These are phyloP conservation scores for Capreolus pygargus DNA, from an alignment of 2,113 vertebrate species.

Conservation along the genomic window DNA sequence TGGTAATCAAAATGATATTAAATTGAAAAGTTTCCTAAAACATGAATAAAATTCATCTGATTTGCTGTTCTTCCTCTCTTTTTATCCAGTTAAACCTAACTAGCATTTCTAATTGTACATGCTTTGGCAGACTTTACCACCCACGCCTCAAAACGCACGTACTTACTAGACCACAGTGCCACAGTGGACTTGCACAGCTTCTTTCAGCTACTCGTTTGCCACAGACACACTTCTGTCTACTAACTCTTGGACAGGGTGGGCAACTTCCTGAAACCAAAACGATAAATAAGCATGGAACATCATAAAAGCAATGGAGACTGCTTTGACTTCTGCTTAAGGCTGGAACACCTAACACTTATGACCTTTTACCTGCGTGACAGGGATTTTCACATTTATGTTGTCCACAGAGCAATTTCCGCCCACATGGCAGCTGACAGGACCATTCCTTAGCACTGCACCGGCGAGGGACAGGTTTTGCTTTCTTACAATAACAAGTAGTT, in stretches of 20 bases:
- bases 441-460: constrained; percentile 95
- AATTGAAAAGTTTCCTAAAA: background rate
- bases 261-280: constrained; percentile 84
- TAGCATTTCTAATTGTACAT: background rate
- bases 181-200: constrained; percentile 90
- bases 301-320: background rate
- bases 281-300: constrained; percentile 1
- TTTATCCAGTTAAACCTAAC: background rate
- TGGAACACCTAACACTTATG: background rate
- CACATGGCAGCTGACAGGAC: constrained; percentile 88
- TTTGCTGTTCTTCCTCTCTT: background rate
- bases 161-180: constrained; percentile 90
- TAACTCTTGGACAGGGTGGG: constrained; percentile 91
- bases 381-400: constrained; percentile 88
- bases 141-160: background rate
- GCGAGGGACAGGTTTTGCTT: constrained; percentile 89
- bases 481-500: constrained; percentile 91
- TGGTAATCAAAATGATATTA: background rate
- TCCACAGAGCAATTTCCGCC: constrained; percentile 85
- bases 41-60: background rate
- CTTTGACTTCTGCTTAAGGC: background rate
- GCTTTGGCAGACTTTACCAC: background rate
- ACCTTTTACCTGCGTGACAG: constrained; percentile 87
- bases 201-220: constrained; percentile 86
- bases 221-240: constrained; percentile 92